Base-by-base conservation (phyloP, 2,797 vertebrate species). In the Cheirogaleus major region DNA sequence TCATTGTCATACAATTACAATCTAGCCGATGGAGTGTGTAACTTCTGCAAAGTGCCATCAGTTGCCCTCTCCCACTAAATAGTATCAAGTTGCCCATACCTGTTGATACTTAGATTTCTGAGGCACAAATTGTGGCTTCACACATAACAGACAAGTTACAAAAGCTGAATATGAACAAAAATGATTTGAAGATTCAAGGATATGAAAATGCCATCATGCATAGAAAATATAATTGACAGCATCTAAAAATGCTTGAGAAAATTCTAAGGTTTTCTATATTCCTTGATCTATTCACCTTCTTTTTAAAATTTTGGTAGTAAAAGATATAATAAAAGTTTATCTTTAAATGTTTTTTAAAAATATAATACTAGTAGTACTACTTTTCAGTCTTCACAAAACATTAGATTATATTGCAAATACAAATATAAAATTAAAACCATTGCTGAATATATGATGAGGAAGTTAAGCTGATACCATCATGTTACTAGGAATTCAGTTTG, bases 1-100 rank as follows among this genome's bases (percentile, higher is more conserved):
- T 9, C 35, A 41, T 80, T 55, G 32, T 17, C 59, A 30, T 2
- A 5, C 61, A 67, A 13, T 65, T 12, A 32, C 0, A 7, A n/a
- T 59, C 22, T 35, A 30, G 41, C 6, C 17, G 7, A 7, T 0
- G 20, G 9, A 12, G 4, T 4, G 6, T 2, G 55, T 38, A 45
- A 48, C 35, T 69, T 32, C 85, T 1, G 0, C 1, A 7, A 72
- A 9, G 35, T 25, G 11, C 50, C 50, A 18, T 61, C 30, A 55
- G 7, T 13, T 52, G 38, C 25, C 4, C 48, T 17, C n/a, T 83
- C 22, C 15, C 12, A 67, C 7, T 65, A 17, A 8, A 1, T 27
- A 61, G 27, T 50, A 30, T 80, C 25, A 80, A 48, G 55, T 41
- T 81, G 15, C 11, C 41, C 86, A 18, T 45, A 32, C 30, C 9